phyloP scores from a whole-genome alignment of 2,888 invertebrate species.

The Spisula solida region DNA sequence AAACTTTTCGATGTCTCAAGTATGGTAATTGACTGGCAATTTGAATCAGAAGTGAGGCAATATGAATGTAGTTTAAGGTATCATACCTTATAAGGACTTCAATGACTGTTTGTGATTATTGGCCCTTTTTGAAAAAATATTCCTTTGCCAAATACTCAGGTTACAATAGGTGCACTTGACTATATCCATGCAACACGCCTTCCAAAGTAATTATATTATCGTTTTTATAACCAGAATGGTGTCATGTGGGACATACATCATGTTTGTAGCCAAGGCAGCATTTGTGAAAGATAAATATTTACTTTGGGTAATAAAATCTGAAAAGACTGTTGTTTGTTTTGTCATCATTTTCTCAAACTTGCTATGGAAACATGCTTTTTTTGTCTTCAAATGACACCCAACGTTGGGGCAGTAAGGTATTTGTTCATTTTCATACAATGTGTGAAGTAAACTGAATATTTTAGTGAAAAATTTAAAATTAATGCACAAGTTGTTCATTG shows the following conservation, averaged over 20 bases:
- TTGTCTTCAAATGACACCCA: neutral
- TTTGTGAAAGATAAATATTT: constrained; percentile 15
- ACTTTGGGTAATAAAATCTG: constrained; percentile 12
- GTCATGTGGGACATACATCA: neutral
- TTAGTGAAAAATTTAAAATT: neutral
- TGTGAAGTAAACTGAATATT: neutral
- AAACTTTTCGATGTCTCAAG: no score
- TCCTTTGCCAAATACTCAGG: neutral
- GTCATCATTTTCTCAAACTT: neutral
- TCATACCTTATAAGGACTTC: no score
- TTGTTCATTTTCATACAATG: neutral
- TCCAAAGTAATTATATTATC: neutral
- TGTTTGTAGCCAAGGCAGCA: neutral
- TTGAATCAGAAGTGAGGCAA: no score
- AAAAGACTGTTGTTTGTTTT: neutral
- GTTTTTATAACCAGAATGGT: neutral
- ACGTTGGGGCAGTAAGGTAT: neutral
- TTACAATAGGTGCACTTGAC: no score
- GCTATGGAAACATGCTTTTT: neutral
- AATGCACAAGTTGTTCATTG: neutral
- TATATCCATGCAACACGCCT: neutral
- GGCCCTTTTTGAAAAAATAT: no score
- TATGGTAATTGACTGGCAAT: no score
- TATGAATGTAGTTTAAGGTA: no score
- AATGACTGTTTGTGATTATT: no score